Evolutionary conservation across 2,888 invertebrate genomes (phyloP).

Genomic region (Dimorphilus gyrociliatus): DNA sequence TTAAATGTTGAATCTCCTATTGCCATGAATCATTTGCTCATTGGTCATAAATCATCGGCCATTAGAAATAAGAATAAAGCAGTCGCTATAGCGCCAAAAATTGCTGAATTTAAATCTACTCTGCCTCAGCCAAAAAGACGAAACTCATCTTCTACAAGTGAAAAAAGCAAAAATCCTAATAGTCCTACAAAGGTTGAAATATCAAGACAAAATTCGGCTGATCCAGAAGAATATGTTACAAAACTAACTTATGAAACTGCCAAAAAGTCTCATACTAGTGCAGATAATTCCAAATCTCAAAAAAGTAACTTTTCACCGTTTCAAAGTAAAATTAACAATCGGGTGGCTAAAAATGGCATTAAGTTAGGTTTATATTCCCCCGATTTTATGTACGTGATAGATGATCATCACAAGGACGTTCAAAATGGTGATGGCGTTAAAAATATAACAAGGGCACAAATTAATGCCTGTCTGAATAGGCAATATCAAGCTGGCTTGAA

Average conservation of each 20-base stretch:
- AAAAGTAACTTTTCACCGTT: constrained; percentile 5
- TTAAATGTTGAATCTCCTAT: constrained; percentile 16
- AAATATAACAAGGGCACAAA: constrained; percentile 7
- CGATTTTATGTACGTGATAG: constrained; percentile 9
- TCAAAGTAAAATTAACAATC: too few relatives aligned
- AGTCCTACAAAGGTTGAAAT: background rate
- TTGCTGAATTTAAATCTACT: constrained; percentile 16
- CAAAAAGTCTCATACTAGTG: constrained; percentile 1
- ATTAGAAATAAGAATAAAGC: constrained; percentile 16
- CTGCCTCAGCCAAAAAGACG: background rate
- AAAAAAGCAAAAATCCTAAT: too few relatives aligned
- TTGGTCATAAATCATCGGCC: constrained; percentile 14
- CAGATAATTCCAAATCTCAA: constrained; percentile 3
- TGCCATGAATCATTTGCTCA: constrained; percentile 33
- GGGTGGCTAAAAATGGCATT: constrained; percentile 26
- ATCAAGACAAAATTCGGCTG: background rate
- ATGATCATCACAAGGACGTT: constrained; percentile 10
- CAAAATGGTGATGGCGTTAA: constrained; percentile 1
- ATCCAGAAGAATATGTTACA: constrained; percentile 6
- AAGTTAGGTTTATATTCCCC: constrained; percentile 31
- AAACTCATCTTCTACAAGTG: background rate
- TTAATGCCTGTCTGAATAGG: constrained; percentile 10
- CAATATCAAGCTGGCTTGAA: constrained; percentile 11
- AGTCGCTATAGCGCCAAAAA: constrained; percentile 23
- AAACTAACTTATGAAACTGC: constrained; percentile 6